Evolutionary conservation across 2,797 vertebrate species (phyloP).

Genomic region (Pseudocheirus occidentalis): DNA sequence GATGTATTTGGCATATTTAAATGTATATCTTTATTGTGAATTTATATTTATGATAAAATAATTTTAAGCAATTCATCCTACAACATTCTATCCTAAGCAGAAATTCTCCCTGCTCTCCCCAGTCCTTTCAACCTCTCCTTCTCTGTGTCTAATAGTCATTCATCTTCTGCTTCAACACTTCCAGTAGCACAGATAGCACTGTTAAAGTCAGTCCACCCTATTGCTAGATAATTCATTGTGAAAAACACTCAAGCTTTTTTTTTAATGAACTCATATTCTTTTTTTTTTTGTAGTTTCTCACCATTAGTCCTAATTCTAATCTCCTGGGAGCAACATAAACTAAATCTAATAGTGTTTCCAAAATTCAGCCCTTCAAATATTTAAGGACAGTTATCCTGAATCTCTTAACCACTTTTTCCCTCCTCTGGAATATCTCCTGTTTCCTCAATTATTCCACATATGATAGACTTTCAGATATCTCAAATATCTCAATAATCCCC

Average conservation of each 20-base stretch:
- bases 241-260: not conserved
- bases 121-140: not conserved
- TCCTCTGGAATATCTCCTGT: not conserved
- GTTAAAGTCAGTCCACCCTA: not conserved
- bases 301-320: not conserved
- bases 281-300: not conserved
- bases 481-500: not conserved
- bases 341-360: not conserved
- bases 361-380: not conserved
- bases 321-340: not conserved
- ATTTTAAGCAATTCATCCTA: too few species aligned
- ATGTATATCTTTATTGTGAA: too few species aligned
- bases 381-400: not conserved
- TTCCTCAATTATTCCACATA: not conserved
- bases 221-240: not conserved
- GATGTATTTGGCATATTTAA: too few species aligned
- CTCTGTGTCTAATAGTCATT: not conserved
- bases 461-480: not conserved
- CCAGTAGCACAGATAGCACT: not conserved
- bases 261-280: not conserved
- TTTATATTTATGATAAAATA: too few species aligned
- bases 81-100: not conserved
- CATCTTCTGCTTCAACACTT: not conserved
- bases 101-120: not conserved
- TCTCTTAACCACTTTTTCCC: not conserved